phyloP scores from a whole-genome alignment of 2,797 vertebrate species.

The Pseudochirops cupreus region DNA sequence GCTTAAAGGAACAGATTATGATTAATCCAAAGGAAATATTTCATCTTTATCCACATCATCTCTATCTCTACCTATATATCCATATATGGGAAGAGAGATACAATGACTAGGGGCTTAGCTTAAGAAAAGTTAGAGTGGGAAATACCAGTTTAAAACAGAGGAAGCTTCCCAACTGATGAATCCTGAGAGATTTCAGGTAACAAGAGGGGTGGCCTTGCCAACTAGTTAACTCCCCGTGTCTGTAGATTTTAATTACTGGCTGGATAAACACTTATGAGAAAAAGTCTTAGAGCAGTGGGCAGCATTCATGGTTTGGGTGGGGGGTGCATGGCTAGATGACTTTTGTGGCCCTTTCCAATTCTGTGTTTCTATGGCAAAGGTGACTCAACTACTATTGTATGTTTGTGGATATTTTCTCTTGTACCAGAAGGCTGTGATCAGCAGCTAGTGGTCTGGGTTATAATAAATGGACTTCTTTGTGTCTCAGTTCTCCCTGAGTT shows the following conservation, averaged over 20 bases:
- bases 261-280: not conserved
- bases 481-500: accelerated
- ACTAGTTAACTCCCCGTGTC: not conserved
- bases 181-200: not conserved
- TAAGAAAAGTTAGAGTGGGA: not conserved
- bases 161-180: not conserved
- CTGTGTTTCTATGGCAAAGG: not conserved
- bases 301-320: not conserved
- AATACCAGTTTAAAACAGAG: not conserved
- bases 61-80: not conserved
- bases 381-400: slow-evolving; percentile 1
- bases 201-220: not conserved
- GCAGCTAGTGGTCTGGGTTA: not conserved
- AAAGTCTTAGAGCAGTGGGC: not conserved
- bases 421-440: slow-evolving; percentile 18
- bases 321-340: not conserved
- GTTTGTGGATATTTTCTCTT: slow-evolving; percentile 16
- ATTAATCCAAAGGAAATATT: not conserved
- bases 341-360: slow-evolving; percentile 43
- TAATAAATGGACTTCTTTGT: not conserved
- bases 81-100: not conserved
- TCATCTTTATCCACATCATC: not conserved
- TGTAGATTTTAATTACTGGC: not conserved
- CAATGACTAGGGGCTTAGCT: not conserved
- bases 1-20: not conserved